phyloP scores from a whole-genome alignment of 2,888 invertebrate genomes.

The Euplexia lucipara region DNA sequence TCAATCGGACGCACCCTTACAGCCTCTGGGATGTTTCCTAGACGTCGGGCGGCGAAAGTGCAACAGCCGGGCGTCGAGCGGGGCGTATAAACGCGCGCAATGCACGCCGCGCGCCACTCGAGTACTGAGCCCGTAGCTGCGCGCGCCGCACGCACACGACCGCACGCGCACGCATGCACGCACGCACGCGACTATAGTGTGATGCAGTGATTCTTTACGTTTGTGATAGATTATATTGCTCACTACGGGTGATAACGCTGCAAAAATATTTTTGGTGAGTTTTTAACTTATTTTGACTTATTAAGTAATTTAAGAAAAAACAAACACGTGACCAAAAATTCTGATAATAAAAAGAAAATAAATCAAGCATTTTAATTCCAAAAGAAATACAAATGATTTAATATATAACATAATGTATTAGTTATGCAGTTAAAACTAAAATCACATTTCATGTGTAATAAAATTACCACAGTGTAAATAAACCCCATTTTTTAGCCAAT shows the following conservation, averaged over 20 bases:
- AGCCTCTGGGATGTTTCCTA: constrained; percentile 60
- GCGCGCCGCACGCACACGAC: constrained; percentile 75
- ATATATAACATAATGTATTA: no score
- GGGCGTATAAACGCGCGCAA: constrained; percentile 82
- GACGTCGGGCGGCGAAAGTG: constrained; percentile 83
- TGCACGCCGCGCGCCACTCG: constrained; percentile 80
- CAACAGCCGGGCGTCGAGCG: constrained; percentile 74
- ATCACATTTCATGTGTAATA: not conserved
- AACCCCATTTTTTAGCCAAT: no score
- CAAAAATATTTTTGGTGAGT: constrained; percentile 71
- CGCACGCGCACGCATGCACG: constrained; percentile 65
- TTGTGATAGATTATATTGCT: constrained; percentile 58
- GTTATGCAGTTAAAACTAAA: not conserved
- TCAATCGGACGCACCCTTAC: constrained; percentile 54
- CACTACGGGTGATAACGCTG: constrained; percentile 61
- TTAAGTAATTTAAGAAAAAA: constrained; percentile 7
- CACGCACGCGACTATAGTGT: constrained; percentile 62
- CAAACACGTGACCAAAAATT: not conserved
- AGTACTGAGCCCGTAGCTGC: constrained; percentile 75
- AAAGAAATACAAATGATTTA: not conserved
- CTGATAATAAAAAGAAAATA: no score
- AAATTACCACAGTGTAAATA: no score
- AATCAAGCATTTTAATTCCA: not conserved
- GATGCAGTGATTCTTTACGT: constrained; percentile 67
- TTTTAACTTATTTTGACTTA: constrained; percentile 3